A percentile compares a stretch with the other conserved stretches of the same genome.
phyloP scores from a whole-genome alignment of 2,113 vertebrate genomes.

The Sula dactylatra region DNA sequence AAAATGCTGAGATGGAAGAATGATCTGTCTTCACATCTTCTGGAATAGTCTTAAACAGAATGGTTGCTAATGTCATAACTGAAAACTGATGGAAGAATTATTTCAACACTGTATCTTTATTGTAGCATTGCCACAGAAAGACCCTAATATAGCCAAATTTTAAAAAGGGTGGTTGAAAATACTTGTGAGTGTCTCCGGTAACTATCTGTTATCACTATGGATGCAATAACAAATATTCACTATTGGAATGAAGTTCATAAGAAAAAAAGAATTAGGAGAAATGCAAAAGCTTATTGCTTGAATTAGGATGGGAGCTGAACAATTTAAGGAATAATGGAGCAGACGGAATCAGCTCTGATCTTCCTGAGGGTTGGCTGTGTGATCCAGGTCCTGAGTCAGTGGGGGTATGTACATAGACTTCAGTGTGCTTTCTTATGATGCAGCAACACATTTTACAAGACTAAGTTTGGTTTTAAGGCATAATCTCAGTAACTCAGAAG shows the following conservation, averaged over 20 bases:
- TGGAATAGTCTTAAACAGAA: neutral
- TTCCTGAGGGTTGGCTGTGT: neutral
- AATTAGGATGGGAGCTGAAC: neutral
- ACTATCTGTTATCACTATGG: conserved; percentile 19
- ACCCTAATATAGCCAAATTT: neutral
- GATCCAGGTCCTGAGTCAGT: neutral
- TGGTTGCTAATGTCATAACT: neutral
- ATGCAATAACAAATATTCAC: conserved; percentile 31
- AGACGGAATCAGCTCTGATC: neutral
- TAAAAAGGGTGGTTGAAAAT: neutral
- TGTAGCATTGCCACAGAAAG: neutral
- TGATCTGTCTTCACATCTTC: neutral
- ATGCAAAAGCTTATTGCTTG: conserved; percentile 28
- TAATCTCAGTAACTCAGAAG: neutral
- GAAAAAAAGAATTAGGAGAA: conserved; percentile 16
- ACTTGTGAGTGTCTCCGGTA: neutral
- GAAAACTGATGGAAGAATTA: neutral
- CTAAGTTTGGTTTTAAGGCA: neutral
- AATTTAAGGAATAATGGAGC: neutral
- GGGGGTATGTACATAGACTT: neutral
- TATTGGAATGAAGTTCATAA: conserved; percentile 1
- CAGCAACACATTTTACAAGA: neutral
- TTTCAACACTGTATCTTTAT: neutral
- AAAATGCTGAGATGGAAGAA: neutral
- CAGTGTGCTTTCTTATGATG: neutral